Evolutionary conservation across 2,888 invertebrate genomes (phyloP).

Genomic region (Thysanoteuthis rhombus): DNA sequence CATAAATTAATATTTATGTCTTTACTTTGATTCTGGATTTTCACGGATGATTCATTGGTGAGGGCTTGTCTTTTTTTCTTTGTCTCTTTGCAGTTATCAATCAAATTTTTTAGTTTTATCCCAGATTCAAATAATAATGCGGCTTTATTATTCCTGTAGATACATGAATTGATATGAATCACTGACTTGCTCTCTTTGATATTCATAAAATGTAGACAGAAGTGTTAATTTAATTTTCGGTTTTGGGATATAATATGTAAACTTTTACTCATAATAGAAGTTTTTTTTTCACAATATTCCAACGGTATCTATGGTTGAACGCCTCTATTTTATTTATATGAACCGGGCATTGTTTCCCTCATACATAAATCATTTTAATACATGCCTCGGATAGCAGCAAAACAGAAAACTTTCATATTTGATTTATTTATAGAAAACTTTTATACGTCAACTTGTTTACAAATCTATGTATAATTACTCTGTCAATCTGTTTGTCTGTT

Average conservation of each 20-base stretch:
- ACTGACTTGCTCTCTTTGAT: not conserved
- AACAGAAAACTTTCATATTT: not conserved
- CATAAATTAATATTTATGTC: not conserved
- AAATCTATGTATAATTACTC: no score
- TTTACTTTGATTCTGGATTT: not conserved
- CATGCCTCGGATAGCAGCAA: not conserved
- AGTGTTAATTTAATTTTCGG: not conserved
- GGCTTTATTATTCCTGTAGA: not conserved
- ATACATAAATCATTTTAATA: not conserved
- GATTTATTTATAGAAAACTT: no score
- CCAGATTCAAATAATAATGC: not conserved
- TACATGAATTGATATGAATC: not conserved
- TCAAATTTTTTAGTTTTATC: not conserved
- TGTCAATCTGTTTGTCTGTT: no score
- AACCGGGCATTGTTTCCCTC: not conserved
- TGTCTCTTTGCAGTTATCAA: not conserved
- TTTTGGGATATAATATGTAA: not conserved
- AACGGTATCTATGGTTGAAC: not conserved
- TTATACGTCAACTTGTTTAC: not conserved
- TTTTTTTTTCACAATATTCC: not conserved
- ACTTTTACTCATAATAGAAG: not conserved
- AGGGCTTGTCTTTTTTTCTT: no score
- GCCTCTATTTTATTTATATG: not conserved
- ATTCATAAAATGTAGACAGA: not conserved
- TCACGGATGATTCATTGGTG: not conserved